Percentiles rank a stretch among this genome's conserved stretches.
Conservation (phyloP, 2,888 invertebrate species). For the Tanaodytes sp. region DNA sequence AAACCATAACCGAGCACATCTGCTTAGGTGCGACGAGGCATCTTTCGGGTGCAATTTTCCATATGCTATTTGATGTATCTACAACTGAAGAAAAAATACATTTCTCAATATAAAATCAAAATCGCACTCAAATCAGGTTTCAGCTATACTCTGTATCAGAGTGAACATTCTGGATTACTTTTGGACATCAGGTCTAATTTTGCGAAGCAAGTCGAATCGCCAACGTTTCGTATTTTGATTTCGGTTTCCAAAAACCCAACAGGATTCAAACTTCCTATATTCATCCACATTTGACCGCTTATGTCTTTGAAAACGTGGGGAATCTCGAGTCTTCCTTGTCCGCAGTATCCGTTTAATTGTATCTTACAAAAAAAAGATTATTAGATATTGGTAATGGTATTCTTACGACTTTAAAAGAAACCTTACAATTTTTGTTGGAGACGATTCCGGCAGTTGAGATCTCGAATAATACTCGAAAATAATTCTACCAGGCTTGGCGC, state of each 20-base stretch:
- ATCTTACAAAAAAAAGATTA: constrained; percentile 60
- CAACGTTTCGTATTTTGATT: constrained; percentile 76
- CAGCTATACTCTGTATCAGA: too few relatives aligned
- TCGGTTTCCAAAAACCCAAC: constrained; percentile 72
- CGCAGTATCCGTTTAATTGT: constrained; percentile 77
- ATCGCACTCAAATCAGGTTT: too few relatives aligned
- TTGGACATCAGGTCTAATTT: constrained; percentile 67
- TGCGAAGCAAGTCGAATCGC: constrained; percentile 76
- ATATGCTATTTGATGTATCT: constrained; percentile 64
- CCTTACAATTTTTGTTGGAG: constrained; percentile 57
- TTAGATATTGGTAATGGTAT: too few relatives aligned
- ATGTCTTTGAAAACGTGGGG: constrained; percentile 76
- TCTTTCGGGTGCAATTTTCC: constrained; percentile 72
- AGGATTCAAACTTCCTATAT: constrained; percentile 75
- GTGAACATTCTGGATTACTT: too few relatives aligned
- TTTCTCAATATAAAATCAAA: constrained; percentile 1
- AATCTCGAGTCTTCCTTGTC: constrained; percentile 74
- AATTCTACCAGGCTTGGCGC: constrained; percentile 75
- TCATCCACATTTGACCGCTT: constrained; percentile 76
- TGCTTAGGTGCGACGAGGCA: constrained; percentile 72
- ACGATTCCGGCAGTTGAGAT: constrained; percentile 51
- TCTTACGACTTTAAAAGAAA: too few relatives aligned
- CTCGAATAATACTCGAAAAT: constrained; percentile 74
- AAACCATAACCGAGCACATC: constrained; percentile 68
- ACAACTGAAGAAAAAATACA: constrained; percentile 61